Conservation (phyloP, 2,797 vertebrate species). For the Spheniscus humboldti region DNA sequence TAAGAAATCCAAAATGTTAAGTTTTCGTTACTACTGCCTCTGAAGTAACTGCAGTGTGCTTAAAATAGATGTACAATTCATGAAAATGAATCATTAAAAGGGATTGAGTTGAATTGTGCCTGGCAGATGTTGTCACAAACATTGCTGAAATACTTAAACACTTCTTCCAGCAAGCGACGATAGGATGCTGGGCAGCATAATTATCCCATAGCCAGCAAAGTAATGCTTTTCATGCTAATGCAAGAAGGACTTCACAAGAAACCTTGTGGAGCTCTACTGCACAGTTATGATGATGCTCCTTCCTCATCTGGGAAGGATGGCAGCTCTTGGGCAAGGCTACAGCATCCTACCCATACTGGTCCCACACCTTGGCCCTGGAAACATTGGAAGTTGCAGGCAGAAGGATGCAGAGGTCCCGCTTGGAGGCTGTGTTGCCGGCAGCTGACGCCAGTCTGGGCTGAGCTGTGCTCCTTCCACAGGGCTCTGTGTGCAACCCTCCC, state of each 20-base stretch:
- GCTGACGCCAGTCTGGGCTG: not conserved
- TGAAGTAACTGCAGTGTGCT: not conserved
- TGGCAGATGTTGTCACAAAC: slow-evolving; percentile 55
- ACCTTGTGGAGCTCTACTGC: not conserved
- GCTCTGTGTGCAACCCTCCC: not conserved
- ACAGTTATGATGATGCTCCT: not conserved
- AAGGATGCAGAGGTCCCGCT: not conserved
- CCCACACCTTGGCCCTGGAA: not conserved
- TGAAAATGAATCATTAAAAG: slow-evolving; percentile 51
- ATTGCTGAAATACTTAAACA: slow-evolving; percentile 24
- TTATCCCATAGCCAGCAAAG: not conserved
- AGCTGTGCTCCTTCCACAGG: not conserved
- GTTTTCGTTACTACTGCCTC: not conserved
- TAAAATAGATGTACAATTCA: slow-evolving; percentile 42
- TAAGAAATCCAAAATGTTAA: not conserved
- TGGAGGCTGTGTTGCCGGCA: accelerated
- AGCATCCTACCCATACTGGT: not conserved
- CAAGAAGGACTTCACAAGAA: not conserved
- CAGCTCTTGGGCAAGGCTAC: not conserved
- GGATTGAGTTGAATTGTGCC: slow-evolving; percentile 22
- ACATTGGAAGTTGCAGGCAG: not conserved
- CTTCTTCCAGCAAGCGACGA: not conserved
- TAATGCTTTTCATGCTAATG: not conserved
- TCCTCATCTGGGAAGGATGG: not conserved
- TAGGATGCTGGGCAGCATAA: not conserved